Conservation (phyloP, 1,140 invertebrate genomes). For the Archivesica marissinica region DNA sequence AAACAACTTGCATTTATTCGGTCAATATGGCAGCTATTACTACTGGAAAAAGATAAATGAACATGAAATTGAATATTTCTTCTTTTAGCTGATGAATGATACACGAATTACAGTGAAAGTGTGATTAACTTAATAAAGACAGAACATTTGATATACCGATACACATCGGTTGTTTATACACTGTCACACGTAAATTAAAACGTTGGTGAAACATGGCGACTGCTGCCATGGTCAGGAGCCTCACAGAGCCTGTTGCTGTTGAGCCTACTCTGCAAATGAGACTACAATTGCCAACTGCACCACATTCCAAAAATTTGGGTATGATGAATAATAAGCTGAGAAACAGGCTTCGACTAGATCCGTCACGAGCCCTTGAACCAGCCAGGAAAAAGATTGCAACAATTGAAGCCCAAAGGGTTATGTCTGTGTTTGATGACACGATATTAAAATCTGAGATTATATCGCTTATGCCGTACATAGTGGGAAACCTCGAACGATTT, state of each 20-base stretch:
- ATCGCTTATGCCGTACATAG: slow-evolving; percentile 78
- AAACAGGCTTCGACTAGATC: slow-evolving; percentile 77
- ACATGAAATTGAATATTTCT: background rate
- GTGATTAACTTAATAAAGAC: no score
- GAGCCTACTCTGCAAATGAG: slow-evolving; percentile 77
- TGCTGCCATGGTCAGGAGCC: slow-evolving; percentile 56
- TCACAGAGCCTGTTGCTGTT: slow-evolving; percentile 66
- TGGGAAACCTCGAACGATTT: slow-evolving; percentile 80
- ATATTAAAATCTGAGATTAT: slow-evolving; percentile 79
- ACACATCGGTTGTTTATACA: no score
- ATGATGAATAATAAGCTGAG: slow-evolving; percentile 61
- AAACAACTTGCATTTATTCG: slow-evolving; percentile 48
- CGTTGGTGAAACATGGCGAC: slow-evolving; percentile 64
- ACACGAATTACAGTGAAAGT: no score
- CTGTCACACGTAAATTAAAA: no score
- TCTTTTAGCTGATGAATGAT: background rate
- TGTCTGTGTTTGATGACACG: slow-evolving; percentile 83
- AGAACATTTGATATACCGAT: no score
- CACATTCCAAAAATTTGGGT: slow-evolving; percentile 35
- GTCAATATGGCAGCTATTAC: slow-evolving; percentile 3
- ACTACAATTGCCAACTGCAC: slow-evolving; percentile 61
- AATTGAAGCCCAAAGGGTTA: slow-evolving; percentile 82
- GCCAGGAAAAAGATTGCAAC: slow-evolving; percentile 82
- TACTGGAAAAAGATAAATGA: background rate
- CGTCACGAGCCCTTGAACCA: slow-evolving; percentile 81